Evolutionary conservation across 2,113 vertebrate species (phyloP), one percentile per base, ranked within the genome.

Genomic region (Engraulis encrasicolus): DNA sequence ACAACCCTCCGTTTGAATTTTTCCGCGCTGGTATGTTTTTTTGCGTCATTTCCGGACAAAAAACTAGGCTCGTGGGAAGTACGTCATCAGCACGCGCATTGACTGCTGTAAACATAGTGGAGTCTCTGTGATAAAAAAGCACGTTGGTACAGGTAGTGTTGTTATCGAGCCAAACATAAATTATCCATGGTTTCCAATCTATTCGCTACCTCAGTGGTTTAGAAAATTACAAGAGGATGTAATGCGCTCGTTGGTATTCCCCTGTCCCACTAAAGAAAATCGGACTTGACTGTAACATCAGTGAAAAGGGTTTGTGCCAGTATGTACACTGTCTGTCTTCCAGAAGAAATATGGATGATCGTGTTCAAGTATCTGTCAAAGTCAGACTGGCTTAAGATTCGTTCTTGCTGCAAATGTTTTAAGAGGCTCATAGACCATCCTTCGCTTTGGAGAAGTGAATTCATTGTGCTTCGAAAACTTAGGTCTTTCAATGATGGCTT

Each of bases 261-360:
- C n/a, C n/a, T n/a, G n/a, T n/a, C n/a, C 40, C 40, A 45, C 40
- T 0, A 19, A 78, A 78, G n/a, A n/a, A 78, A 78, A 78, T 45
- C 40, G 40, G 40, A 45, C 9, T 3, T 45, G 3, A 45, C 4
- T 45, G 40, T 45, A 9, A 3, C 40, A 45, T 45, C n/a, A 45
- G 40, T 45, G 9, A 45, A 45, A 45, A 45, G 40, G 40, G 40
- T 5, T 9, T 45, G 3, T 45, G 37, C 19, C 18, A 27, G 23
- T 31, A 81, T 86, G 77, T 50, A 36, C 66, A 85, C 49, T 31
- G n/a, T 87, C 37, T 81, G 85, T 45, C 84, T 93, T n/a, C 90
- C 91, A 0, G 87, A 87, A 36, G 90, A 91, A 58, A 79, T 91
- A 14, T 88, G 87, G 86, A 20, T 90, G 15, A 79, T 87, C 14